Base-by-base conservation (phyloP, 2,113 vertebrate species). In the Amphiprion percula region DNA sequence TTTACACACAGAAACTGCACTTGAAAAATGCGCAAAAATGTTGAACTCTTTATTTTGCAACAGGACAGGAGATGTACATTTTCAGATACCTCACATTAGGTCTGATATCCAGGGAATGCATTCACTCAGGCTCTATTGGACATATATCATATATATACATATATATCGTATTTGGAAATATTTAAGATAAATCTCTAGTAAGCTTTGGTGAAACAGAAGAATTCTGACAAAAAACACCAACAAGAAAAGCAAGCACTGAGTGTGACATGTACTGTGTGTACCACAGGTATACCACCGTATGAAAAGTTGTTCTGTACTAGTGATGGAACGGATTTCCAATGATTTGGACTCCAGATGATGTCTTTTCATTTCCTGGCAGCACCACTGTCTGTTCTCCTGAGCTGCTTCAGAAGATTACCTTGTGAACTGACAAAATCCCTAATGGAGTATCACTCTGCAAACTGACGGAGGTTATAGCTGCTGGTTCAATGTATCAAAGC, bases 281-380 rank as follows among this genome's bases (percentile, higher is more conserved):
- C 69, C 30, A 10, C 16, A 49, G 50, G 15, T 33, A 66, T 63
- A 53, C 59, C 41, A 72, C 67, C 41, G 24, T 46, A 44, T 50
- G 59, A 74, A 68, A 55, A 55, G 39, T 26, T 53, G 21, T 59
- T 24, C 60, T 62, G 24, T 52, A 19, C 44, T 47, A 8, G 19
- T 44, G 68, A 85, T 78, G 30, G 59, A 74, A 64, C 7, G 64
- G 61, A 80, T 63, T 77, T 61, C 63, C 54, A 68, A 17, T 80
- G 63, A 67, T 80, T 77, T 73, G 55, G 62, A 49, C 54, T 77
- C 21, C 30, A 65, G 6, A 64, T 74, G 68, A 66, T 37, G 33
- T 59, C 33, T 74, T 73, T 82, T 85, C 50, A 77, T 77, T 61
- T 80, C 58, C 77, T 74, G 68, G 77, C 59, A 77, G 63, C 58